phyloP scores from a whole-genome alignment of 2,113 vertebrate species.

The Oxyruncus cristatus region DNA sequence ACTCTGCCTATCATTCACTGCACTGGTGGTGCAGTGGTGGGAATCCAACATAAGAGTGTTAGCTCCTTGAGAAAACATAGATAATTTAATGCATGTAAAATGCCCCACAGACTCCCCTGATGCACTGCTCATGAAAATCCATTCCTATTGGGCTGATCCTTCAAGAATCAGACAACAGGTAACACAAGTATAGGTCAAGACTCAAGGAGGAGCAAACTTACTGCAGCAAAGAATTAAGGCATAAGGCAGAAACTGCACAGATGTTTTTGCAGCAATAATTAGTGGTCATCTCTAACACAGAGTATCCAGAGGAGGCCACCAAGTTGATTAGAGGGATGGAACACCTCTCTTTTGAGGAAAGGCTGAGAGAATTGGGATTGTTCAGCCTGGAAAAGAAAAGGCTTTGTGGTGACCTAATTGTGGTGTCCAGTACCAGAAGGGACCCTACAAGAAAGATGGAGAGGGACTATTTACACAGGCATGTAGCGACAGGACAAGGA shows the following conservation, averaged over 20 bases:
- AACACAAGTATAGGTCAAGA: background rate
- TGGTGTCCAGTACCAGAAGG: fast-evolving
- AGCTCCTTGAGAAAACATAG: background rate
- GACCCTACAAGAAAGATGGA: background rate
- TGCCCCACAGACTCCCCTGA: background rate
- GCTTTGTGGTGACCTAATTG: background rate
- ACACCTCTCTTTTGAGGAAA: background rate
- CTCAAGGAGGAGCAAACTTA: background rate
- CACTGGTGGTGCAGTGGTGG: too few relatives aligned
- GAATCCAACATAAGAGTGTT: background rate
- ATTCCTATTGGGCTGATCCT: background rate
- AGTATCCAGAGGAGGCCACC: background rate
- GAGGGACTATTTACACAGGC: background rate
- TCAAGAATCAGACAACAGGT: background rate
- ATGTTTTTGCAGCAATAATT: background rate
- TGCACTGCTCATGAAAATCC: background rate
- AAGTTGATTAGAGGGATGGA: background rate
- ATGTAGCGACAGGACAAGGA: background rate
- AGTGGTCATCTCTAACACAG: background rate
- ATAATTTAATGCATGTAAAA: background rate
- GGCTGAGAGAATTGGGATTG: background rate
- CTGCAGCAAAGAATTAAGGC: background rate
- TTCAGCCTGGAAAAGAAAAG: background rate
- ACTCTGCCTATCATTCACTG: background rate
- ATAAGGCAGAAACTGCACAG: background rate